Conservation (phyloP, 2,113 vertebrate species). For the Excalfactoria chinensis region DNA sequence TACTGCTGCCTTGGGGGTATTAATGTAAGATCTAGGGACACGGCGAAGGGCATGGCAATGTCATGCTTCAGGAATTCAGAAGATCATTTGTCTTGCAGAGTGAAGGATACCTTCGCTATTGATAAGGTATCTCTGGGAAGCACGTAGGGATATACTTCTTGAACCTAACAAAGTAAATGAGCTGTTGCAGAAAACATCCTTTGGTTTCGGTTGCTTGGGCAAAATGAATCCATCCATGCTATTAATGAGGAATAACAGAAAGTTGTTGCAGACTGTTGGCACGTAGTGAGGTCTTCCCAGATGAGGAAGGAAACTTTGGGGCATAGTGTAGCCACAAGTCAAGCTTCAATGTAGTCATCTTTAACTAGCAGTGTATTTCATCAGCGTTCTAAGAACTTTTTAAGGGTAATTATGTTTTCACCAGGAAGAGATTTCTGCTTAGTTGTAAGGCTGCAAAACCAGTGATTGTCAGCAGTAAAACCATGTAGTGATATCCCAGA, state of each 20-base stretch:
- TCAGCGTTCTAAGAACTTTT: conserved; percentile 53
- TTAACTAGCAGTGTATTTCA: conserved; percentile 40
- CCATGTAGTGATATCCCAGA: neutral
- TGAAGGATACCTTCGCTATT: neutral
- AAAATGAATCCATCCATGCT: conserved; percentile 5
- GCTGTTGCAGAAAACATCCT: neutral
- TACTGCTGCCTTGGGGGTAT: neutral
- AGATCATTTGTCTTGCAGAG: neutral
- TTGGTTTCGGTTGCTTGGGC: neutral
- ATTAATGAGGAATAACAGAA: conserved; percentile 40
- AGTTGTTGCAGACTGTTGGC: conserved; percentile 50
- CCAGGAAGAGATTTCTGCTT: conserved; percentile 33
- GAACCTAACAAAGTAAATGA: neutral
- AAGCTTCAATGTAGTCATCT: conserved; percentile 43
- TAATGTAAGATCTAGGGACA: neutral
- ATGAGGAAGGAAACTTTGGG: conserved; percentile 64
- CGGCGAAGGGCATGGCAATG: neutral
- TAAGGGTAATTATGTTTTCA: conserved; percentile 55
- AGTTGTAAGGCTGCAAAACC: conserved; percentile 48
- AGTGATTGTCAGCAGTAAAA: conserved; percentile 18
- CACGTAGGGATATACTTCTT: neutral
- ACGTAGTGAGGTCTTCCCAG: conserved; percentile 38
- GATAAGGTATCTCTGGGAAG: neutral
- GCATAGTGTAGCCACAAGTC: conserved; percentile 36
- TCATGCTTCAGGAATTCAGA: neutral